A percentile compares a stretch with the other conserved stretches of the same genome.
Conservation (phyloP, 2,888 invertebrate species). For the Crioceris asparagi region DNA sequence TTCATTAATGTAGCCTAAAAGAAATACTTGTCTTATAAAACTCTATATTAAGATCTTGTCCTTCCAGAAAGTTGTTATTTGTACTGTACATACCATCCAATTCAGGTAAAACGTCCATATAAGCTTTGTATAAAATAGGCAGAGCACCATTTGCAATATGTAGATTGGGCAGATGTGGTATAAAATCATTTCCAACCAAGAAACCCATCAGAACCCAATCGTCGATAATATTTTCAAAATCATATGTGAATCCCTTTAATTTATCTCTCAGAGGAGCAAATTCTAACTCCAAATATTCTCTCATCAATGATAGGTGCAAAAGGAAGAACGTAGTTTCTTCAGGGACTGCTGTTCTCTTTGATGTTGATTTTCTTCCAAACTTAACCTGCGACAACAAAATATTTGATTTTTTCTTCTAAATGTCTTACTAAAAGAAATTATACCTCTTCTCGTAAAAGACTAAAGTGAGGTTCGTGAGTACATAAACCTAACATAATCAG, state of each 20-base stretch:
- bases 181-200: constrained; percentile 95
- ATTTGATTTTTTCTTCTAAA: constrained; percentile 1
- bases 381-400: constrained; percentile 56
- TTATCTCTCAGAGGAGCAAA: constrained; percentile 61
- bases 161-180: constrained; percentile 89
- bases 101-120: constrained; percentile 75
- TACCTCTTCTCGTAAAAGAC: constrained; percentile 87
- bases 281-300: constrained; percentile 89
- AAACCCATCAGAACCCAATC: constrained; percentile 99
- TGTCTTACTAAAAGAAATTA: not conserved
- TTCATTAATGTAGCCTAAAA: constrained; percentile 85
- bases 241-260: constrained; percentile 58
- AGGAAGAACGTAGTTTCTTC: constrained; percentile 90
- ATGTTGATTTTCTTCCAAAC: constrained; percentile 56
- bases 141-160: constrained; percentile 88
- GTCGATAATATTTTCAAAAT: constrained; percentile 87
- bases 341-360: constrained; percentile 59
- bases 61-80: no score
- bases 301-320: constrained; percentile 80
- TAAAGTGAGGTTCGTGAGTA: constrained; percentile 92
- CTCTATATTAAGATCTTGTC: not conserved
- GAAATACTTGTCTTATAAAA: not conserved
- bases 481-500: constrained; percentile 93
- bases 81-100: constrained; percentile 65
- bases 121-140: constrained; percentile 75